Base-by-base conservation (phyloP, 2,113 vertebrate genomes). In the Siphamia tubifer region DNA sequence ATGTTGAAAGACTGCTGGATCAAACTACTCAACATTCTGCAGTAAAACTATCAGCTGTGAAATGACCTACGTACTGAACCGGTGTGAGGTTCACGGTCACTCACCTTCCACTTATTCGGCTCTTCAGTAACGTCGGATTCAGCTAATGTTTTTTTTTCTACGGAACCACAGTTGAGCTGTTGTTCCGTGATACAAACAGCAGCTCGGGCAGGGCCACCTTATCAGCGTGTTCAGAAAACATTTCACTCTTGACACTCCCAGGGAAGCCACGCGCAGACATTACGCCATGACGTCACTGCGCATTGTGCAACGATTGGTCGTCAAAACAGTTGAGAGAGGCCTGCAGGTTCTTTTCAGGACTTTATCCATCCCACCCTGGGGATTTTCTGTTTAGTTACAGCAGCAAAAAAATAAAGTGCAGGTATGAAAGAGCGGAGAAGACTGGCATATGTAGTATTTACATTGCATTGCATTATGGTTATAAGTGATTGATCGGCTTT, bases 181-280 rank as follows among this genome's bases (percentile, higher is more conserved):
- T 36, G 4, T 54, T 1, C 5, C 8, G 49, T 65, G 70, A 78
- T 81, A 74, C 47, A 39, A 44, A 13, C 11, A 1, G 8, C 1
- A 1, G 12, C 1, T 6, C 17, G 61, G 72, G 70, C 62, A 51
- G 55, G 64, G 61, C 58, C 11, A 19, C 21, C 54, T 89, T 85
- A 85, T 89, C 83, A 5, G 3, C 4, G 15, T 0, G 34, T 7
- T 55, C 65, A 61, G 31, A 34, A 6, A 25, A 31, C 55, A 39
- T 48, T 65, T 49, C 36, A 19, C 34, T n/a, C n/a, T n/a, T 1
- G 73, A 63, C 81, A 53, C 81, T 71, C 83, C 81, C 69, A 6
- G 36, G 2, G 2, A 23, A 0, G 1, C 32, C 53, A 23, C 10
- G 11, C 16, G 2, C 39, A 40, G 56, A 53, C 68, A 3, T 2